A percentile compares a stretch with the other conserved stretches of the same genome.
Conservation (phyloP, 2,797 vertebrate species). For the Lagodon rhomboides region DNA sequence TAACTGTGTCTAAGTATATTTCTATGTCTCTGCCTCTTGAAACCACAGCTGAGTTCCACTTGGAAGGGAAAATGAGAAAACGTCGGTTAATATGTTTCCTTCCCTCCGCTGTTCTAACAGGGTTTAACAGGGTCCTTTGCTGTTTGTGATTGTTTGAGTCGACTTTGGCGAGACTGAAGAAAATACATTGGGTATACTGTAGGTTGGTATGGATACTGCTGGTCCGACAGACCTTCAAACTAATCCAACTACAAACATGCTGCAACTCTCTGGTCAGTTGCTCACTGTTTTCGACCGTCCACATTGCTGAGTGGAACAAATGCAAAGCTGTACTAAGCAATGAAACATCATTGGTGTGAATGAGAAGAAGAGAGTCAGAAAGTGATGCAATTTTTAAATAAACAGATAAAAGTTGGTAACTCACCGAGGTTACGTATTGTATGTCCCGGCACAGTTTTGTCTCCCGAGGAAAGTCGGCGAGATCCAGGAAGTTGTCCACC, state of each 20-base stretch:
- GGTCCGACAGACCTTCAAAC: neutral
- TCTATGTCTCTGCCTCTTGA: conserved; percentile 76
- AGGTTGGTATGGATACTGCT: conserved; percentile 4
- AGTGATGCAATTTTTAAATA: conserved; percentile 7
- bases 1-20: conserved; percentile 85
- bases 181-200: conserved; percentile 12
- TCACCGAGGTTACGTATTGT: conserved; percentile 97
- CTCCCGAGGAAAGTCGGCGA: conserved; percentile 97
- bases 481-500: conserved; percentile 98
- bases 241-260: neutral
- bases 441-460: conserved; percentile 97
- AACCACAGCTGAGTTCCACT: conserved; percentile 68
- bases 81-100: conserved; percentile 37
- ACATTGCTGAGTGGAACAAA: neutral
- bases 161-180: conserved; percentile 17
- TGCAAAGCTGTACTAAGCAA: neutral
- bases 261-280: neutral
- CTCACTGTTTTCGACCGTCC: neutral
- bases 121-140: conserved; percentile 21
- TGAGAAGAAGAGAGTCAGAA: neutral
- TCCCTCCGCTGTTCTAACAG: conserved; percentile 23
- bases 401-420: conserved; percentile 67
- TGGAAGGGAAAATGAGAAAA: conserved; percentile 48
- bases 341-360: neutral
- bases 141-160: conserved; percentile 32